Evolutionary conservation across 2,113 vertebrate genomes (phyloP).

Genomic region (Toxotes jaculatrix): DNA sequence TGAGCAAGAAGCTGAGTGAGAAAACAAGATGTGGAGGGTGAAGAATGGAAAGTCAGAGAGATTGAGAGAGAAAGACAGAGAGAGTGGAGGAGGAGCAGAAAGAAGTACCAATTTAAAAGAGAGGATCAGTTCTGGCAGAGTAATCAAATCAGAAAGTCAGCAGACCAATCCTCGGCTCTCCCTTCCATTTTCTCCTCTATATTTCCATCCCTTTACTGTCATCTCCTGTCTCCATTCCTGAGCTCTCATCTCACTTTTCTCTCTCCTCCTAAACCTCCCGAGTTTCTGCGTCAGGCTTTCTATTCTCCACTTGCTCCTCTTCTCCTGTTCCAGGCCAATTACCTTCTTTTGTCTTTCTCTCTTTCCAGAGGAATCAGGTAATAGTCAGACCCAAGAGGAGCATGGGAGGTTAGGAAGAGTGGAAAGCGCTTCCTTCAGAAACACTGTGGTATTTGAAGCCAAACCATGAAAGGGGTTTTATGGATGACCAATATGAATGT

Average conservation of each 20-base stretch:
- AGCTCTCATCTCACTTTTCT: conserved; percentile 48
- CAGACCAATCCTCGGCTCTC: conserved; percentile 57
- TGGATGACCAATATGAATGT: conserved; percentile 5
- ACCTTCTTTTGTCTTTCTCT: conserved; percentile 50
- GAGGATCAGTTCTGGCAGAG: conserved; percentile 75
- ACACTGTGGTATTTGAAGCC: background rate
- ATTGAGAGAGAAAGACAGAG: conserved; percentile 15
- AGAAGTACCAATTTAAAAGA: conserved; percentile 66
- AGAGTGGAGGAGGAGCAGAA: conserved; percentile 42
- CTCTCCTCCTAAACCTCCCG: conserved; percentile 37
- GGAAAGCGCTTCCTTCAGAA: conserved; percentile 31
- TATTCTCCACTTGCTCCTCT: conserved; percentile 27
- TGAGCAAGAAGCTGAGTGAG: conserved; percentile 4
- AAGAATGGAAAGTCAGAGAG: conserved; percentile 44
- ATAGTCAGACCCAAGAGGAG: conserved; percentile 43
- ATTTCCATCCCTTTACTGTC: conserved; percentile 60
- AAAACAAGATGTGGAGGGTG: conserved; percentile 32
- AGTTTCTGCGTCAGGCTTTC: conserved; percentile 37
- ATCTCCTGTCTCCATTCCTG: conserved; percentile 59
- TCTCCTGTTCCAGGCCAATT: conserved; percentile 53
- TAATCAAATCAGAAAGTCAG: conserved; percentile 80
- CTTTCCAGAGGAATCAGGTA: conserved; percentile 39
- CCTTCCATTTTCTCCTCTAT: conserved; percentile 60
- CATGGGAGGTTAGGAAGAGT: conserved; percentile 49
- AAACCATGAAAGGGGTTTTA: conserved; percentile 3